Evolutionary conservation across 1,140 invertebrate genomes (phyloP).

Genomic region (Bombyx mori): DNA sequence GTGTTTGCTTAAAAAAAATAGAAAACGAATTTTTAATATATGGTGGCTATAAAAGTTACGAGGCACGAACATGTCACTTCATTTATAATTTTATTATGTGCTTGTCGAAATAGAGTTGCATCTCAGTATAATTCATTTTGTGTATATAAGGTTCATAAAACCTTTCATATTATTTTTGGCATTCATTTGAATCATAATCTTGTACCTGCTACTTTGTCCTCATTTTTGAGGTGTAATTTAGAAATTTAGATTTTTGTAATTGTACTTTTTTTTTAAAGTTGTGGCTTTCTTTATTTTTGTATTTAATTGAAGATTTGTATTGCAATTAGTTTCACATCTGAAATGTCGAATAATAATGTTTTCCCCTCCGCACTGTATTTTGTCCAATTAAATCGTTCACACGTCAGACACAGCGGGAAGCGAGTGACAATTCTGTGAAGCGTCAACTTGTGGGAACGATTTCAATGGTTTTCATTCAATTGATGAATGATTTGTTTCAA

Average conservation of each 20-base stretch:
- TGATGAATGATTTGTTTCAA: conserved; percentile 16
- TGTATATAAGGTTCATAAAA: not conserved
- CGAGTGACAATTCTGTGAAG: conserved; percentile 12
- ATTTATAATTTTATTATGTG: too few relatives aligned
- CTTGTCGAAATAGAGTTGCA: too few relatives aligned
- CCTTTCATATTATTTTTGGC: too few relatives aligned
- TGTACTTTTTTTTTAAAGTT: too few relatives aligned
- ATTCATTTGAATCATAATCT: too few relatives aligned
- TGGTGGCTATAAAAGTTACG: too few relatives aligned
- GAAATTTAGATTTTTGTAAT: too few relatives aligned
- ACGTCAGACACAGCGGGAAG: conserved; percentile 50
- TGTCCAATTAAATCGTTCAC: conserved; percentile 64
- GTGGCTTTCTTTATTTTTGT: conserved; percentile 1
- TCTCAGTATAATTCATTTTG: conserved; percentile 1
- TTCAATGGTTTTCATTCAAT: conserved; percentile 17
- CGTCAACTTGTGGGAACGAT: conserved; percentile 10
- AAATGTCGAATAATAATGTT: conserved; percentile 34
- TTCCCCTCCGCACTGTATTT: conserved; percentile 39
- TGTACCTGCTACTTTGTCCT: too few relatives aligned
- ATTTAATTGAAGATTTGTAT: conserved; percentile 11
- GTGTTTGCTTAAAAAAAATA: too few relatives aligned
- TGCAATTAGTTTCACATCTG: conserved; percentile 20
- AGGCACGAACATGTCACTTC: too few relatives aligned
- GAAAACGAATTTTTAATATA: too few relatives aligned
- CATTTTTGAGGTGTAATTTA: too few relatives aligned